phyloP scores from a whole-genome alignment of 2,888 invertebrate species.

The Monopis laevigella region DNA sequence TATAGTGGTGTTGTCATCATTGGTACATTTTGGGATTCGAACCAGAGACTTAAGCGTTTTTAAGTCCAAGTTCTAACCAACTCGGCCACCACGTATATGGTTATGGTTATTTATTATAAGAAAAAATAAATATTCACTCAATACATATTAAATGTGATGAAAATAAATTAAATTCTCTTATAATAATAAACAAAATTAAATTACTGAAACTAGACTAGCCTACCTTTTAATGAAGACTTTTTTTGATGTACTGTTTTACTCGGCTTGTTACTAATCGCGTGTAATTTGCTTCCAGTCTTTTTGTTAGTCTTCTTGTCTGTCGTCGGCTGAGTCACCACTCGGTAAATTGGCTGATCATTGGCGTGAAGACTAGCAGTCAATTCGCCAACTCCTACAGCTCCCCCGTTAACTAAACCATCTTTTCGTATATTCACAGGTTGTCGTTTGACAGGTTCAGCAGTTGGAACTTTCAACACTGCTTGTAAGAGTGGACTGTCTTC shows the following conservation, averaged over 20 bases:
- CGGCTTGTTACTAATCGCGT: conserved; percentile 32
- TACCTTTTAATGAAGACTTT: conserved; percentile 58
- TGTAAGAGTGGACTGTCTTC: conserved; percentile 54
- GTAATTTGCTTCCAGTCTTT: conserved; percentile 40
- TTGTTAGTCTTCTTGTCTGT: conserved; percentile 50
- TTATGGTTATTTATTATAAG: too few species aligned
- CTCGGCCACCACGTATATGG: too few species aligned
- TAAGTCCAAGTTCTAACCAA: too few species aligned
- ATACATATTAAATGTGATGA: too few species aligned
- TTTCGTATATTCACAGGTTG: conserved; percentile 44
- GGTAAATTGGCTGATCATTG: conserved; percentile 57
- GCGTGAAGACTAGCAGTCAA: conserved; percentile 57
- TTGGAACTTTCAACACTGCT: conserved; percentile 50
- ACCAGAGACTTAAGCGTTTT: too few species aligned
- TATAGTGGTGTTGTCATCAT: too few species aligned
- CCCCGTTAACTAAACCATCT: conserved; percentile 49
- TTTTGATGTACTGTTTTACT: conserved; percentile 53
- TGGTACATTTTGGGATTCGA: too few species aligned
- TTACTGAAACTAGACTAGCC: too few species aligned
- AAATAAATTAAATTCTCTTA: too few species aligned
- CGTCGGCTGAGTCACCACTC: conserved; percentile 56
- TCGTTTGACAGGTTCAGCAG: conserved; percentile 40
- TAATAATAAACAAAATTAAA: too few species aligned
- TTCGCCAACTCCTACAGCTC: conserved; percentile 42
- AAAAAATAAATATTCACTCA: too few species aligned